Conservation (phyloP, 2,113 vertebrate genomes). For the Octodon degus region DNA sequence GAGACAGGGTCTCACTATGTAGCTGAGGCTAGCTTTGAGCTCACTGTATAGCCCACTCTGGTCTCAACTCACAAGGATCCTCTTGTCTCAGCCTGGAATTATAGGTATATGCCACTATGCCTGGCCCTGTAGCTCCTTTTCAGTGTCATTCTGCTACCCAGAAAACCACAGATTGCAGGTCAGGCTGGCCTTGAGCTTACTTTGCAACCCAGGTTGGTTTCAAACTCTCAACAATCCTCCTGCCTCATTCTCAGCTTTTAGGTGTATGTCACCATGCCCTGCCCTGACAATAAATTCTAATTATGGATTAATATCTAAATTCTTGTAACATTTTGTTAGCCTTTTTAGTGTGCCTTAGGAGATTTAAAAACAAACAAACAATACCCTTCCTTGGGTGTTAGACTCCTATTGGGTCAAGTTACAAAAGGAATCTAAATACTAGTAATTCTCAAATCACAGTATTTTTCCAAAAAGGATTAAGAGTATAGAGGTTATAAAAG, state of each 20-base stretch:
- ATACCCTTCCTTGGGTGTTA: neutral
- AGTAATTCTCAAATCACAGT: neutral
- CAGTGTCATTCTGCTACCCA: neutral
- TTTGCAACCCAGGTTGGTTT: no score
- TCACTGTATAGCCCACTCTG: no score
- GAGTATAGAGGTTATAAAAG: neutral
- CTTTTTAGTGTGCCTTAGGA: conserved; percentile 5
- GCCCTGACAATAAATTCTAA: neutral
- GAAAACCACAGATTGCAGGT: neutral
- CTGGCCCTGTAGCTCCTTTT: neutral
- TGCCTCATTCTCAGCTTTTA: no score
- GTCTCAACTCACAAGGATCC: no score
- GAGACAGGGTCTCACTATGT: no score
- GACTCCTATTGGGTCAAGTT: neutral
- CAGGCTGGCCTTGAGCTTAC: no score
- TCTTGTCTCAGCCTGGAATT: no score
- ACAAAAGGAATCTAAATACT: neutral
- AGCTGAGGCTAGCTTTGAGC: no score
- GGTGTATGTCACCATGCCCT: no score
- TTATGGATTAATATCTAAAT: conserved; percentile 9
- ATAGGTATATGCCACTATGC: no score
- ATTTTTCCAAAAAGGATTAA: conserved; percentile 38
- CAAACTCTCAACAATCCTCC: no score
- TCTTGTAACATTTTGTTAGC: neutral
- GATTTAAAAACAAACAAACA: neutral